A percentile compares a stretch with the other conserved stretches of the same genome.
Conservation (phyloP, 2,113 vertebrate species). For the Mirounga angustirostris region DNA sequence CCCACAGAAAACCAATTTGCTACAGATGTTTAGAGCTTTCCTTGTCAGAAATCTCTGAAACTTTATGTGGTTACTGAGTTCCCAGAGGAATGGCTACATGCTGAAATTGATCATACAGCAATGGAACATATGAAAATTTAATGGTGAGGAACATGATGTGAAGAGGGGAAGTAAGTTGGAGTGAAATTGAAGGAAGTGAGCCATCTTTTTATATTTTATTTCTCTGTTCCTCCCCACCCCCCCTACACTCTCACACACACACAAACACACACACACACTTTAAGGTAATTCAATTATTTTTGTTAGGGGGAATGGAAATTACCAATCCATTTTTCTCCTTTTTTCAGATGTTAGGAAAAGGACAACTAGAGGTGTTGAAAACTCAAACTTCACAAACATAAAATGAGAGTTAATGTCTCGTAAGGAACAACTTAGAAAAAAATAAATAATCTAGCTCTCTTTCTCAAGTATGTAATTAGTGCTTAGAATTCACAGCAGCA, state of each 20-base stretch:
- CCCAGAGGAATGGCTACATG: neutral
- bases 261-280: neutral
- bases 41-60: conserved; percentile 35
- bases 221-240: rapidly evolving
- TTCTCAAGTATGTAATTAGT: conserved; percentile 35
- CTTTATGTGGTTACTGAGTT: neutral
- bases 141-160: neutral
- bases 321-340: neutral
- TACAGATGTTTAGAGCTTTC: neutral
- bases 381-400: neutral
- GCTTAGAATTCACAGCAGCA: conserved; percentile 45
- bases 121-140: neutral
- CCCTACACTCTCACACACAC: too few relatives aligned
- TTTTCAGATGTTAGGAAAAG: neutral
- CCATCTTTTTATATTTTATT: neutral
- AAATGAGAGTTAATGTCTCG: conserved; percentile 25
- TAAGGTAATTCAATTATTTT: neutral
- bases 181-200: neutral
- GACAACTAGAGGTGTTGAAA: neutral
- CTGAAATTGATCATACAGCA: neutral
- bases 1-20: neutral
- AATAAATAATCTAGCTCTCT: neutral
- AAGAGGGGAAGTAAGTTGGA: neutral
- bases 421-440: neutral
- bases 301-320: neutral